Evolutionary conservation across 2,888 invertebrate genomes (phyloP).

Genomic region (Kryphioiulus occultus): DNA sequence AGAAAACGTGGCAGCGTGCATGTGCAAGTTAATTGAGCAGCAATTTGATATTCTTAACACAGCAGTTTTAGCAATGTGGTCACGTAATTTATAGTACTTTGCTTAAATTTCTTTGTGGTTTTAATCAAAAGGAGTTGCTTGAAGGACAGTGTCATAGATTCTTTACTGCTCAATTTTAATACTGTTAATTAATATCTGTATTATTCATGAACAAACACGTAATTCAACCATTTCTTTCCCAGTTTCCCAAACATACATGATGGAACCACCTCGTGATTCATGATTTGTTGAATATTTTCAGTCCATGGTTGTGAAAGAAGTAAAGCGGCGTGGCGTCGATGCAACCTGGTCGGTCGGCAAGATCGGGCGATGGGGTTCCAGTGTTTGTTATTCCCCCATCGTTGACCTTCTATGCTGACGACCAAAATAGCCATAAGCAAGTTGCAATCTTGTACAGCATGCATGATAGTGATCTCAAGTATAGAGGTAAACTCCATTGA

Average conservation of each 20-base stretch:
- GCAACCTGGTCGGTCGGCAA: conserved; percentile 43
- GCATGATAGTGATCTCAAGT: conserved; percentile 80
- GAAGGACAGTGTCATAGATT: too few species aligned
- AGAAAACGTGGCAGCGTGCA: neutral
- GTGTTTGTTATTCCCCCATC: conserved; percentile 83
- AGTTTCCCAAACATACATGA: too few species aligned
- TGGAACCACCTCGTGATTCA: too few species aligned
- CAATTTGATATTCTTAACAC: neutral
- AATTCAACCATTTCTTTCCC: too few species aligned
- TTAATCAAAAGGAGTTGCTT: too few species aligned
- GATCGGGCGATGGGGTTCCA: conserved; percentile 67
- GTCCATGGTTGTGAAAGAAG: conserved; percentile 33
- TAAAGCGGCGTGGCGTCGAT: conserved; percentile 40
- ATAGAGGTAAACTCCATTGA: conserved; percentile 73
- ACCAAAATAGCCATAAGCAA: conserved; percentile 80
- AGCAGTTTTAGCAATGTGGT: neutral
- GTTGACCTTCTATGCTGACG: conserved; percentile 77
- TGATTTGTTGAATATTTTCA: neutral
- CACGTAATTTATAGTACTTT: too few species aligned
- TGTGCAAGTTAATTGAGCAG: neutral
- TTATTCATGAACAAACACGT: too few species aligned
- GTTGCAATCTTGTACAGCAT: conserved; percentile 84
- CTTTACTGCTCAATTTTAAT: too few species aligned
- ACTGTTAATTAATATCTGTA: too few species aligned
- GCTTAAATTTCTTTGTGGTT: too few species aligned